Evolutionary conservation across 2,888 invertebrate genomes (phyloP).

Genomic region (Anthrax anthrax): DNA sequence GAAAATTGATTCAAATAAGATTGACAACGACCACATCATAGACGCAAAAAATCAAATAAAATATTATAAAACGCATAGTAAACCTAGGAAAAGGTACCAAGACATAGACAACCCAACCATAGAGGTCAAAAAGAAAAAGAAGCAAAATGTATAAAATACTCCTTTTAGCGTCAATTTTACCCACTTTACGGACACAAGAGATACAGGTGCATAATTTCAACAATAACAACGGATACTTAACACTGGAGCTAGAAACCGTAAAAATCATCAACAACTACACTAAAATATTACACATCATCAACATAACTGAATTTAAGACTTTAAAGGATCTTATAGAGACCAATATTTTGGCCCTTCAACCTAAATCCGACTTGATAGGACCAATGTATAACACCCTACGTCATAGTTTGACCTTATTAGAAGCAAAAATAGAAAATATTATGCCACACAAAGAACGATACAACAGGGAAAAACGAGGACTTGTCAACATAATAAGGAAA

Average conservation of each 20-base stretch:
- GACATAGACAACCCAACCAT: not conserved
- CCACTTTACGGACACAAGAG: not conserved
- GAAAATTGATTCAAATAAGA: not conserved
- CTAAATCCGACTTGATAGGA: not conserved
- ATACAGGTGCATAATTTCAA: not conserved
- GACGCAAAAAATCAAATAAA: not conserved
- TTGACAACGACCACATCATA: not conserved
- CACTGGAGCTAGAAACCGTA: not conserved
- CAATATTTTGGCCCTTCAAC: not conserved
- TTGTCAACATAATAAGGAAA: constrained; percentile 3
- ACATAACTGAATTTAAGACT: not conserved
- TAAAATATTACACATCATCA: constrained; percentile 1
- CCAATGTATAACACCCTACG: not conserved
- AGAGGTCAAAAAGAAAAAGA: not conserved
- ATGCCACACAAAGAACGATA: not conserved
- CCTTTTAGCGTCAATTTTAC: not conserved
- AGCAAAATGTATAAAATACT: not conserved
- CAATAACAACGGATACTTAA: constrained; percentile 1
- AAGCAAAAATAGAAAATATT: not conserved
- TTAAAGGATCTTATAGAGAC: not conserved
- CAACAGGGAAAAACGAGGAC: constrained; percentile 2
- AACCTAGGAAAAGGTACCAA: not conserved
- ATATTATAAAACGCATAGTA: not conserved
- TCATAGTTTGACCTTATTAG: not conserved
- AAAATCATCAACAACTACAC: no score